Base-by-base conservation (phyloP, 2,113 vertebrate genomes). In the Saguinus midas region DNA sequence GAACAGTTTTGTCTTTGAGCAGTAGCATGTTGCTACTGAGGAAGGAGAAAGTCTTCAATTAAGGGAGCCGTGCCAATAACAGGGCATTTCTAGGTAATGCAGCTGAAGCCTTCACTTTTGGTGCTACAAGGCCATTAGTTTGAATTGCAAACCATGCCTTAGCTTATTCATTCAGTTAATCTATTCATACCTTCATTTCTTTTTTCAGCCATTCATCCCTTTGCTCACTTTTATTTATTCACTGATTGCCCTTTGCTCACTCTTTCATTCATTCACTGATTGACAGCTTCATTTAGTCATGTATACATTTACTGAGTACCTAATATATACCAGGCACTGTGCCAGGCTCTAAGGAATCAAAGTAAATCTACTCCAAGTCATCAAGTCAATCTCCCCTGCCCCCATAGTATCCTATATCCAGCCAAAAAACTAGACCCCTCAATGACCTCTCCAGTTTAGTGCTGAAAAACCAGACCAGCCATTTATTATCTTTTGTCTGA, bases 211-310 rank as follows among this genome's bases (percentile, higher is more conserved):
- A 64, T 79, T 91, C 61, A 45, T 89, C 78, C 45, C 32, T 84
- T 75, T 52, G 83, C 48, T 76, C 17, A 8, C 68, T 95, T 94
- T 87, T 76, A 40, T 78, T 57, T 35, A 80, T 57, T 84, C 78
- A 66, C 17, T 45, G 57, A 81, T 57, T 93, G 58, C 83, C 61
- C 45, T 50, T 76, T 68, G 50, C 83, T 50, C 43, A 90, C 40
- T 92, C 92, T 75, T 88, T 86, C 14, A 37, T 76, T 58, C 40
- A 84, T 58, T 85, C 73, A 68, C 18, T 52, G 58, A 82, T 52
- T 92, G 61, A 87, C 64, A 61, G 75, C n/a, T 52, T 72, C 75
- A 57, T 87, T 57, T 50, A 90, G n/a, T 92, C 91, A 81, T 88
- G 85, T 90, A 70, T 48, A 40, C 21, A 66, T 50, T 93, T 78